phyloP scores from a whole-genome alignment of 2,113 vertebrate genomes.

The Manacus vitellinus region DNA sequence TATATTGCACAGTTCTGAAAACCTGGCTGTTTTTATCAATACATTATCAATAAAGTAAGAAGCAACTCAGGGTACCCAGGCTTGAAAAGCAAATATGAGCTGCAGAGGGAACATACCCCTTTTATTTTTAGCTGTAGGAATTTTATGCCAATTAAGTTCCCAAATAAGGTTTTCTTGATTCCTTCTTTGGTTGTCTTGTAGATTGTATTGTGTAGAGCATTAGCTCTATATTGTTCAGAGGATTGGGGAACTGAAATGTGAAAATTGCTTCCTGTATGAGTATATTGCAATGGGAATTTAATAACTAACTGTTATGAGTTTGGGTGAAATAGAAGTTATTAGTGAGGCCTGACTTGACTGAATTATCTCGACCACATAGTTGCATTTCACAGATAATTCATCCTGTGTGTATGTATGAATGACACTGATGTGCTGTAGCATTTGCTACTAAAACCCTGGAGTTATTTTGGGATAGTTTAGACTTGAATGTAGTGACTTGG shows the following conservation, averaged over 20 bases:
- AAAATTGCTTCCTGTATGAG: background rate
- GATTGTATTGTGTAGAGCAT: background rate
- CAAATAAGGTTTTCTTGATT: background rate
- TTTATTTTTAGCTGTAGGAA: background rate
- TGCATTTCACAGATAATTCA: background rate
- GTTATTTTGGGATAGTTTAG: background rate
- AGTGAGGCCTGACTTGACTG: background rate
- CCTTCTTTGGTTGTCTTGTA: background rate
- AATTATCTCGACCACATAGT: background rate
- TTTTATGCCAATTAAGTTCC: background rate
- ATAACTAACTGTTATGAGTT: background rate
- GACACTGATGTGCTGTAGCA: background rate
- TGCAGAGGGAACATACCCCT: background rate
- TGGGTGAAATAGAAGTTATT: background rate
- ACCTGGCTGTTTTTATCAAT: background rate
- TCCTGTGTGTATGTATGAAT: accelerated
- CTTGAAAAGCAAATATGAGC: background rate
- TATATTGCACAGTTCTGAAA: background rate
- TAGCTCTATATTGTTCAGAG: background rate
- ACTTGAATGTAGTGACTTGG: background rate
- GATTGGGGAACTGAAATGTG: background rate
- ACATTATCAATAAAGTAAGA: background rate
- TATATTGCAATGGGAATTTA: background rate
- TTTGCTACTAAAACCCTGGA: background rate
- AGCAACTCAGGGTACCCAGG: background rate